Evolutionary conservation across 2,797 vertebrate species (phyloP), one percentile per base, ranked within the genome.

Genomic region (Sebastes taczanowskii): DNA sequence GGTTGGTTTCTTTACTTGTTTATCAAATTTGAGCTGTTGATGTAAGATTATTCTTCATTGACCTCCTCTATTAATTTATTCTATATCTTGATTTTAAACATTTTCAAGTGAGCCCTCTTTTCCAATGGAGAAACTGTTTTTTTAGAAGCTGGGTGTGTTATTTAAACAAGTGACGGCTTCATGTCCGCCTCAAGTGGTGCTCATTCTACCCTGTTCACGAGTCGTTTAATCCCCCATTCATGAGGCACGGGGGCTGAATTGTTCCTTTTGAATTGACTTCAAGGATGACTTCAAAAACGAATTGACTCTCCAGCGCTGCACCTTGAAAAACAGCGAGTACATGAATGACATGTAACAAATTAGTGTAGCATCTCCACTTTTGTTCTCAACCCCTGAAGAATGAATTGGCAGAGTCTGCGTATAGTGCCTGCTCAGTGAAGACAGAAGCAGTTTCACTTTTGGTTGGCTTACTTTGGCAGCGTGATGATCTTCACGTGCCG

Each of bases 211-310:
- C 46, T n/a, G 29, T 20, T 63, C 30, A 38, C 65, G 3, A 29
- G 22, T 38, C 38, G 53, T 55, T 65, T 64, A 78, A 79, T 67
- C 62, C 18, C 11, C 68, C 77, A 6, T 52, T 71, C 46, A 32
- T 38, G 61, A 74, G 77, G 20, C 34, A 1, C 0, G 1, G 20
- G 38, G 27, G 23, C 52, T 59, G 13, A 68, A 60, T 64, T 7
- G 32, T 59, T 71, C 59, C 34, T 22, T 22, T 60, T 83, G 52
- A 80, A 64, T 56, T 72, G 0, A 32, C 29, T 60, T 71, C 23
- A 73, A 75, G 14, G 29, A 68, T 67, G 35, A 58, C 42, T 80
- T 75, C 14, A 75, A 27, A 74, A 74, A 38, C 30, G 53, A 82
- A 30, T 4, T 1, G 7, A 25, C 52, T 75, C 38, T 77, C n/a